Base-by-base conservation (phyloP, 1,140 invertebrate species). In the Colletes gigas region DNA sequence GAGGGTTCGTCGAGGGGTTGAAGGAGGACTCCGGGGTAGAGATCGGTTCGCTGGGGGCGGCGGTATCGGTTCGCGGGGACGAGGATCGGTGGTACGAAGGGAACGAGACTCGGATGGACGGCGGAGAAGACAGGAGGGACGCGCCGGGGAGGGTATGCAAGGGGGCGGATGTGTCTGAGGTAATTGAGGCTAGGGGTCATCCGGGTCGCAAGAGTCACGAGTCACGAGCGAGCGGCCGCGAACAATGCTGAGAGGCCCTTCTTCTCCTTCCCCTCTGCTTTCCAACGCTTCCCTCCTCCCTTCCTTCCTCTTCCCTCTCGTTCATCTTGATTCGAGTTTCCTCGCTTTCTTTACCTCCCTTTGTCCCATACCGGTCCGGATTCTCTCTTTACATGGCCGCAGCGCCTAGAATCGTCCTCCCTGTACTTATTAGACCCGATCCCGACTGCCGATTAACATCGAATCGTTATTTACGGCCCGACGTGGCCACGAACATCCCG, bases 141-240 rank as follows among this genome's bases (percentile, higher is more conserved):
- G 68, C 59, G 82, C 57, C 30, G 30, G 63, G 59, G 88, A 82
- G 88, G 83, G 84, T 63, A 30, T 63, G 39, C 70, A 87, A 87
- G 83, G 89, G 91, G 90, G 90, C 92, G 92, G 92, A 93, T 93
- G 90, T 93, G 92, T 92, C 91, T 90, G 91, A 92, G 90, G 91
- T 93, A 93, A 93, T 93, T 92, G 92, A 92, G 91, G 92, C 90
- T 92, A 90, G 89, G 91, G 91, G 91, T 93, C 92, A 93, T 90
- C 89, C 88, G 89, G 92, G 92, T 93, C 91, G 89, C 80, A 92
- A 88, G 91, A 93, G 91, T 93, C 91, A 92, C 92, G 92, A 93
- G 92, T 93, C 92, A 93, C 92, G 92, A 93, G 89, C 90, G 91
- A 93, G 87, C 91, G 92, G 90, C 89, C 88, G 89, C 91, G 91